Percentiles rank a stretch among this genome's conserved stretches.
phyloP scores from a whole-genome alignment of 2,113 vertebrate genomes.

The Hemiscyllium ocellatum region DNA sequence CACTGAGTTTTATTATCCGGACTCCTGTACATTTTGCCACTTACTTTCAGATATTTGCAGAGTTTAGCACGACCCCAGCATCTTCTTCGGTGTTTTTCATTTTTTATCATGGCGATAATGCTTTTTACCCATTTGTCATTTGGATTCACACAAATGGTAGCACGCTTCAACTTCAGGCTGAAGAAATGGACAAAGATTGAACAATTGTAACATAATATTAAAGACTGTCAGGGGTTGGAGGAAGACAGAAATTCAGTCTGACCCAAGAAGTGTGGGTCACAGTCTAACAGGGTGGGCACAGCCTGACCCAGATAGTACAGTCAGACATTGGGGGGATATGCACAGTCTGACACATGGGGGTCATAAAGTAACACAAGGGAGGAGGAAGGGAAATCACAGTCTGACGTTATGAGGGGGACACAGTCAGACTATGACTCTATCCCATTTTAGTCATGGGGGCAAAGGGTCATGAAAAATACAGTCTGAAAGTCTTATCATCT shows the following conservation, averaged over 20 bases:
- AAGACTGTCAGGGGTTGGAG: not conserved
- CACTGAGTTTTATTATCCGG: not conserved
- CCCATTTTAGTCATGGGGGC: too few species aligned
- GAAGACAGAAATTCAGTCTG: too few species aligned
- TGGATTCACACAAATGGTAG: not conserved
- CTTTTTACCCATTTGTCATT: not conserved
- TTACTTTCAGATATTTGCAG: not conserved
- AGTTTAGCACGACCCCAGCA: rapidly evolving
- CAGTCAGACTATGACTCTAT: not conserved
- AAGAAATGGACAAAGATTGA: not conserved
- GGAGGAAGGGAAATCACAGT: too few species aligned
- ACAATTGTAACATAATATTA: not conserved
- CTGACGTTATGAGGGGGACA: too few species aligned
- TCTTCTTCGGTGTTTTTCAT: not conserved
- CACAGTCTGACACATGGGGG: too few species aligned
- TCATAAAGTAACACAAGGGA: too few species aligned
- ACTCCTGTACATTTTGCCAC: not conserved
- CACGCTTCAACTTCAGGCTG: not conserved
- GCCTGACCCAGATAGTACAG: too few species aligned
- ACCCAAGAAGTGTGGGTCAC: not conserved
- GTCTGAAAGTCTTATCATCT: not conserved
- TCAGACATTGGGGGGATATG: too few species aligned
- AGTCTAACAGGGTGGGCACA: not conserved
- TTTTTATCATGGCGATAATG: not conserved
- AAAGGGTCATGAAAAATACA: too few species aligned